A percentile compares a stretch with the other conserved stretches of the same genome.
Evolutionary conservation across 2,113 vertebrate species (phyloP).

Genomic region (Callithrix jacchus): DNA sequence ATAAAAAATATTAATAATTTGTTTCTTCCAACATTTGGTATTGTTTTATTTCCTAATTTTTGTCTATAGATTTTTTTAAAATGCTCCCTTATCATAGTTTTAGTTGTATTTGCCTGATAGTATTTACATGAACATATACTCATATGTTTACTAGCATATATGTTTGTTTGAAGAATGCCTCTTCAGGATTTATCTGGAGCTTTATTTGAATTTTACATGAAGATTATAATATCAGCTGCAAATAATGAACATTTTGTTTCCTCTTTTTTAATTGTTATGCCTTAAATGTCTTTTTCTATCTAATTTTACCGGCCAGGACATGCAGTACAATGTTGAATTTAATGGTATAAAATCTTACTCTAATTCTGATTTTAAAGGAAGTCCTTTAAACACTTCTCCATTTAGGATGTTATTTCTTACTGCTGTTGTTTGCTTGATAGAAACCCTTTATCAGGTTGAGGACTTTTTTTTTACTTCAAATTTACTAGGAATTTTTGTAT

Average conservation of each 20-base stretch:
- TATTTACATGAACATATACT: neutral
- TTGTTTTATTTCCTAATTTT: neutral
- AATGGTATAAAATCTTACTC: neutral
- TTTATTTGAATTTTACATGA: neutral
- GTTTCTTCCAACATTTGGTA: neutral
- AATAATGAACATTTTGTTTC: neutral
- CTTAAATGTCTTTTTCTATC: neutral
- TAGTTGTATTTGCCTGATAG: neutral
- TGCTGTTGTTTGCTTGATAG: neutral
- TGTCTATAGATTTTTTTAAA: neutral
- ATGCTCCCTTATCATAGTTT: neutral
- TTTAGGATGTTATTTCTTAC: neutral
- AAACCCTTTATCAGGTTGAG: neutral
- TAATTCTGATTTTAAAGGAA: constrained; percentile 14
- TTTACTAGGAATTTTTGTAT: neutral
- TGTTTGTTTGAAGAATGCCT: neutral
- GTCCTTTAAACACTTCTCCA: neutral
- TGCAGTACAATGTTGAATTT: neutral
- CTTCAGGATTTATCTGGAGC: neutral
- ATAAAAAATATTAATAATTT: neutral
- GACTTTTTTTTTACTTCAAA: neutral
- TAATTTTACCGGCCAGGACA: neutral
- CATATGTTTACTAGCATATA: neutral
- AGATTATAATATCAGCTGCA: neutral
- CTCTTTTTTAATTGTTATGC: neutral